Percentiles rank a stretch among this genome's conserved stretches.
phyloP scores from a whole-genome alignment of 2,113 vertebrate species.

The Cyanistes caeruleus region DNA sequence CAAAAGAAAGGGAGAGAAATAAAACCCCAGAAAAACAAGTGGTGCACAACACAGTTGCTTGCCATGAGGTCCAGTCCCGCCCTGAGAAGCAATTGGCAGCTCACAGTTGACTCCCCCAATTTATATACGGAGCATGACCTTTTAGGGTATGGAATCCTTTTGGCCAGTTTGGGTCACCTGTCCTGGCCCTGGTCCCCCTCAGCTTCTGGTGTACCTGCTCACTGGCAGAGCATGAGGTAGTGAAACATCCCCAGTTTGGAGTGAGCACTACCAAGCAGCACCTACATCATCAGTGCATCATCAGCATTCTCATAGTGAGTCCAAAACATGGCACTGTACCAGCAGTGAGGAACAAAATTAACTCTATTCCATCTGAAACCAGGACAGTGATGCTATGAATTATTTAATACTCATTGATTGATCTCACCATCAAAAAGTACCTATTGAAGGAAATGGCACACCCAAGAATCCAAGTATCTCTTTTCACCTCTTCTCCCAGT shows the following conservation, averaged over 20 bases:
- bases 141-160: not conserved
- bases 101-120: accelerated
- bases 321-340: not conserved
- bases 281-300: not conserved
- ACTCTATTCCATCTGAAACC: not conserved
- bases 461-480: not conserved
- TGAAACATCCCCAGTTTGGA: not conserved
- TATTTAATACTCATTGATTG: not conserved
- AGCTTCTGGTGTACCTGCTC: not conserved
- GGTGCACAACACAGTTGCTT: not conserved
- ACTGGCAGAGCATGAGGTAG: not conserved
- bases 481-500: not conserved
- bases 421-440: not conserved
- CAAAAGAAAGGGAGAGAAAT: not conserved
- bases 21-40: not conserved
- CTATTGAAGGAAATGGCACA: not conserved
- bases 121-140: not conserved
- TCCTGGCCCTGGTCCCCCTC: not conserved
- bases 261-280: not conserved
- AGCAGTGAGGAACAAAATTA: not conserved
- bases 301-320: not conserved
- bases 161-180: not conserved
- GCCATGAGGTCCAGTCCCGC: not conserved
- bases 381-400: not conserved
- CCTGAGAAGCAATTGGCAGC: not conserved